Conservation (phyloP, 2,888 invertebrate genomes). For the Plebejus argus region DNA sequence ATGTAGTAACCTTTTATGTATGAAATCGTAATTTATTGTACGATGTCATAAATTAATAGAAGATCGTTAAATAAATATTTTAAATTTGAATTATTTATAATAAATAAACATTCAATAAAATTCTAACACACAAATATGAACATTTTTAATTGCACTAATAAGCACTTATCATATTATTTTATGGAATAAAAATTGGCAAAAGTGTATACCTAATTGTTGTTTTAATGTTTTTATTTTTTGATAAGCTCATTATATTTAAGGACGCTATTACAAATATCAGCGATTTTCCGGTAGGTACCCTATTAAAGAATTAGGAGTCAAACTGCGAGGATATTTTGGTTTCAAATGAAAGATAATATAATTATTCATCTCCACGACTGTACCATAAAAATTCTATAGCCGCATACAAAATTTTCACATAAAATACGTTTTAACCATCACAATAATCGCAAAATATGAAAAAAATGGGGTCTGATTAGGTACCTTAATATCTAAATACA, state of each 20-base stretch:
- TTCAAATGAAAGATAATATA: too few species aligned
- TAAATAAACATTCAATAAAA: background rate
- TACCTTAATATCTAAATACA: too few species aligned
- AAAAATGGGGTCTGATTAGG: too few species aligned
- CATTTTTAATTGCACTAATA: background rate
- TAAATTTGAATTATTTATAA: background rate
- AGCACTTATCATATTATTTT: background rate
- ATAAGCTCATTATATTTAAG: background rate
- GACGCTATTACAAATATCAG: too few species aligned
- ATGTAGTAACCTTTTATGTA: background rate
- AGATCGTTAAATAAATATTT: constrained; percentile 4
- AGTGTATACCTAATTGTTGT: background rate
- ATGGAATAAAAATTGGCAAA: background rate
- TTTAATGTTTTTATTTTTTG: background rate
- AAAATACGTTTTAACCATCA: too few species aligned
- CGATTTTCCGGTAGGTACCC: too few species aligned
- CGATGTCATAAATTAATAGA: background rate
- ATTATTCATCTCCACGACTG: too few species aligned
- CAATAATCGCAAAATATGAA: too few species aligned
- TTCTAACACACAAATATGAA: background rate
- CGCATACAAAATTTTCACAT: too few species aligned
- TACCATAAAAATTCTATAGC: too few species aligned
- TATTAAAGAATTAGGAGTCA: too few species aligned
- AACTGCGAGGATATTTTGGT: too few species aligned
- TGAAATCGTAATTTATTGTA: background rate